These are phyloP conservation scores for Synergus laeviventris DNA, from an alignment of 2,888 invertebrate species.

Conservation along the genomic window DNA sequence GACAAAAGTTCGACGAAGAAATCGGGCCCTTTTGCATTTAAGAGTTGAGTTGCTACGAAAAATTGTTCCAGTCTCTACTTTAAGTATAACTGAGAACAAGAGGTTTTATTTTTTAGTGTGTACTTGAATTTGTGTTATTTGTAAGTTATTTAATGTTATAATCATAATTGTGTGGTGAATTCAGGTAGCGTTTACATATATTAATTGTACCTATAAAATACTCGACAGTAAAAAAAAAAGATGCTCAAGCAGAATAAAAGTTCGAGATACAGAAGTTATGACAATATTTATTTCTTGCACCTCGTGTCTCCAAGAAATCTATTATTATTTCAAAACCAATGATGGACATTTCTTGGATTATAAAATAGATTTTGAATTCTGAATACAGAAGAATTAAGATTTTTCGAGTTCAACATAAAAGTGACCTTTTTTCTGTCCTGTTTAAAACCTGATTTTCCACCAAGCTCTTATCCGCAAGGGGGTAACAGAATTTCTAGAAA, in stretches of 20 bases:
- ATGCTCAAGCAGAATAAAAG: neutral
- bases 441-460: no score
- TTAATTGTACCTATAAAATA: slow-evolving; percentile 21
- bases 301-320: no score
- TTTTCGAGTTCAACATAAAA: no score
- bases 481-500: no score
- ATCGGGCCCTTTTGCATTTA: neutral
- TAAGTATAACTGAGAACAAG: slow-evolving; percentile 1
- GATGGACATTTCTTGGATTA: no score
- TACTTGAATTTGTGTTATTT: slow-evolving; percentile 30
- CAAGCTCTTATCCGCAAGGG: no score
- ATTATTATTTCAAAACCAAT: no score
- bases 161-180: slow-evolving; percentile 10
- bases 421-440: no score
- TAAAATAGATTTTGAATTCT: no score
- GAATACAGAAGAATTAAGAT: no score
- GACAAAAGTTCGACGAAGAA: neutral
- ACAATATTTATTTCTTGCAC: no score
- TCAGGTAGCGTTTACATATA: neutral
- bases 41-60: slow-evolving; percentile 5
- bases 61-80: neutral
- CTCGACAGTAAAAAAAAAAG: slow-evolving; percentile 20
- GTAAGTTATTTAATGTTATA: slow-evolving; percentile 34
- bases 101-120: slow-evolving; percentile 31
- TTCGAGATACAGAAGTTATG: no score